These are phyloP conservation scores for Epicampocera succincta DNA, from an alignment of 2,888 invertebrate genomes.

Conservation along the genomic window DNA sequence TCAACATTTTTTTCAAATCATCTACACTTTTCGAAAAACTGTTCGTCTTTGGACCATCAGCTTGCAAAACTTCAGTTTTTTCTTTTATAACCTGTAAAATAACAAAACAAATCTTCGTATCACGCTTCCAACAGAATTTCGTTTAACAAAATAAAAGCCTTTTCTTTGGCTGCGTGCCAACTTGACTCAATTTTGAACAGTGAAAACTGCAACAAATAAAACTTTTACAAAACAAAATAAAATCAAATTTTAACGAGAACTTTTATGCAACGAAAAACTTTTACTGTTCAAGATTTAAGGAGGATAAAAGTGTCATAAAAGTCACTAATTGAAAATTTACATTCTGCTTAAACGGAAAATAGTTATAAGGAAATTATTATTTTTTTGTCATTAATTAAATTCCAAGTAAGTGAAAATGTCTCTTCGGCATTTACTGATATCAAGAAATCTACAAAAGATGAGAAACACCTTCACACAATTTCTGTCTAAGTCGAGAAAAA, in stretches of 20 bases:
- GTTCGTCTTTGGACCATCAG: too few relatives aligned
- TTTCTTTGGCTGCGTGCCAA: constrained; percentile 37
- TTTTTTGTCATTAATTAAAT: too few relatives aligned
- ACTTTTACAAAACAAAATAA: not conserved
- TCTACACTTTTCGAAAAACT: too few relatives aligned
- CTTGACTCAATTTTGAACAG: not conserved
- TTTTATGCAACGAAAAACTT: constrained; percentile 19
- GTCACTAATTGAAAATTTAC: constrained; percentile 42
- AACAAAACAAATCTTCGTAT: constrained; percentile 14
- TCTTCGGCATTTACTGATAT: too few relatives aligned
- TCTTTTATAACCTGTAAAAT: too few relatives aligned
- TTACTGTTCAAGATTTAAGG: constrained; percentile 45
- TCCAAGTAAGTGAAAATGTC: too few relatives aligned
- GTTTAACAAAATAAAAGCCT: constrained; percentile 34
- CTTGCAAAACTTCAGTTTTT: too few relatives aligned
- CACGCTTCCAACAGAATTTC: constrained; percentile 31
- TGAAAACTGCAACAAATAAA: constrained; percentile 6
- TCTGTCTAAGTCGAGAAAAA: too few relatives aligned
- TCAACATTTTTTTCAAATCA: too few relatives aligned
- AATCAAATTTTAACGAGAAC: not conserved
- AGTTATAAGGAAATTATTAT: too few relatives aligned
- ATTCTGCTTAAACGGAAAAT: not conserved
- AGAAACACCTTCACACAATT: too few relatives aligned
- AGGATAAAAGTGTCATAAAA: constrained; percentile 41
- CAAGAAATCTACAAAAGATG: too few relatives aligned